Conservation (phyloP, 2,888 invertebrate genomes). For the Prosopocoilus inquinatus region DNA sequence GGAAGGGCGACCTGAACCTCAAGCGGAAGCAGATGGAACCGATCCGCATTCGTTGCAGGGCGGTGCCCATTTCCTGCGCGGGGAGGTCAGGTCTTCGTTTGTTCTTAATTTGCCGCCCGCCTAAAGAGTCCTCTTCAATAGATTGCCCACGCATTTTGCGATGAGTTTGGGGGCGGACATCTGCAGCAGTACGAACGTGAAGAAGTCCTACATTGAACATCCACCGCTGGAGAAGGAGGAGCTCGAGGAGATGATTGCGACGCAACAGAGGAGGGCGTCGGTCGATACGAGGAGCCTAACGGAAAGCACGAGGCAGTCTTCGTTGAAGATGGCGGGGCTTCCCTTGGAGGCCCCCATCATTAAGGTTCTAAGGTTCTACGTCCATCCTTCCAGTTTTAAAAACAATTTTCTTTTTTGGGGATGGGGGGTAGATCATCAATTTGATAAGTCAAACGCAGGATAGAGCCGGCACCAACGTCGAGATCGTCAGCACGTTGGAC, state of each 20-base stretch:
- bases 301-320: conserved; percentile 77
- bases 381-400: not conserved
- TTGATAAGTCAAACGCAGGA: conserved; percentile 81
- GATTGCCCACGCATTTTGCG: too few relatives aligned
- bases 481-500: conserved; percentile 77
- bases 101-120: too few relatives aligned
- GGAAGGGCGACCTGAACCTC: conserved; percentile 72
- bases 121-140: too few relatives aligned
- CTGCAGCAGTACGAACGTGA: too few relatives aligned
- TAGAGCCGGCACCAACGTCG: conserved; percentile 63
- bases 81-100: conserved; percentile 54
- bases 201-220: too few relatives aligned
- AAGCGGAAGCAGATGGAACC: conserved; percentile 76
- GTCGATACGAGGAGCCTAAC: conserved; percentile 81
- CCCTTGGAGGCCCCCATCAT: conserved; percentile 94
- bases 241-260: too few relatives aligned
- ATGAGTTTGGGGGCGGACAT: too few relatives aligned
- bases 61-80: conserved; percentile 70
- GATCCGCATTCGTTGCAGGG: conserved; percentile 68
- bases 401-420: conserved; percentile 22
- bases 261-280: conserved; percentile 51
- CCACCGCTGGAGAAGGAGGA: too few relatives aligned
- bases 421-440: conserved; percentile 66
- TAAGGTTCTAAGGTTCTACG: conserved; percentile 60
- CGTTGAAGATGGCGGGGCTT: conserved; percentile 83